Evolutionary conservation across 2,888 invertebrate species (phyloP), one percentile per base, ranked within the genome.

Genomic region (Lithophane semibrunnea): DNA sequence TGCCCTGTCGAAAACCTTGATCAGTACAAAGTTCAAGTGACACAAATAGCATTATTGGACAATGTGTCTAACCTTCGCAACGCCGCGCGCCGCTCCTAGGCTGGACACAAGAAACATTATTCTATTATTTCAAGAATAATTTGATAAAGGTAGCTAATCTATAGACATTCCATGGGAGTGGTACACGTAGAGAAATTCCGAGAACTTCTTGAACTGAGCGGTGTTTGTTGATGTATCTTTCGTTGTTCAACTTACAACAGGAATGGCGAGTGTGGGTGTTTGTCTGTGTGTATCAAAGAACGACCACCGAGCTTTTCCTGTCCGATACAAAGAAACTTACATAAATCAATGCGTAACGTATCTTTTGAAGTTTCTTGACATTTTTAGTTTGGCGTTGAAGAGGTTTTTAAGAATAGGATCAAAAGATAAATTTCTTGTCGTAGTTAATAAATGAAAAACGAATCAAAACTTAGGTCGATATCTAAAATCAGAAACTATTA

Each of bases 201-300:
- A 89, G 93, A 93, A 94, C 82, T 84, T 82, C 86, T 90, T 90
- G 86, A 90, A 82, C 83, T 66, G 79, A 79, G 87, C 87, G 89
- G 85, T 92, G 91, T 90, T 86, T 89, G 84, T 90, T 91, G 87
- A 88, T 86, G 83, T 90, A 87, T 87, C 90, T 91, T 90, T 92
- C 90, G 91, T 92, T 88, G 91, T 92, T 88, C 83, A 81, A 73
- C 84, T 85, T 75, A 80, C 88, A 89, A 88, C 88, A 81, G 77
- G 83, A 86, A 83, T 83, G 82, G 81, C 82, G 87, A 88, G 83
- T 83, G 90, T 89, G 88, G 87, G 87, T 87, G 88, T 89, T 83
- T 82, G 86, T 52, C 79, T 81, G 86, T 87, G 78, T 84, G 82
- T 84, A 89, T 89, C 87, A 90, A 91, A 91, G 88, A 86, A 83